phyloP scores from a whole-genome alignment of 1,140 invertebrate genomes.

The Episyrphus balteatus region DNA sequence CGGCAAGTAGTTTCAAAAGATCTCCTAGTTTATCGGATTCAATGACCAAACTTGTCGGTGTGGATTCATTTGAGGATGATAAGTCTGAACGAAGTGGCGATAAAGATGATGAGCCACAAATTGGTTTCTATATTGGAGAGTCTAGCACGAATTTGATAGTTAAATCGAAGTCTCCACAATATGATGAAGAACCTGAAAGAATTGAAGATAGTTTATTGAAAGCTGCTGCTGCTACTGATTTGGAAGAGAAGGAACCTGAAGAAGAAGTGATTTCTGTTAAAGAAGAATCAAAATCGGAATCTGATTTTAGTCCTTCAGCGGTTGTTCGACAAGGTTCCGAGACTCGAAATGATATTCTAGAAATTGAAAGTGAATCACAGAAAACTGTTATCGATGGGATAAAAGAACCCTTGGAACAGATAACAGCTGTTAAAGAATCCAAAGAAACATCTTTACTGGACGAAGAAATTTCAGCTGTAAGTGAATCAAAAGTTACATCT shows the following conservation, averaged over 20 bases:
- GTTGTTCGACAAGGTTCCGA: slow-evolving; percentile 29
- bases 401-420: slow-evolving; percentile 8
- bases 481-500: no score
- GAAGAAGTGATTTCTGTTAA: neutral
- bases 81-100: slow-evolving; percentile 26
- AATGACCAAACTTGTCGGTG: slow-evolving; percentile 17
- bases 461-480: no score
- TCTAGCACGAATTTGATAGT: slow-evolving; percentile 32
- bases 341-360: slow-evolving; percentile 29
- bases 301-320: neutral
- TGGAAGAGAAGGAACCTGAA: neutral
- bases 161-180: slow-evolving; percentile 23
- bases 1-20: neutral
- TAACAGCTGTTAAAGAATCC: slow-evolving; percentile 20
- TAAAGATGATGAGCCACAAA: slow-evolving; percentile 15
- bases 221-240: neutral
- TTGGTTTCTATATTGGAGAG: slow-evolving; percentile 35
- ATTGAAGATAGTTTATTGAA: neutral
- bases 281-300: neutral
- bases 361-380: slow-evolving; percentile 14
- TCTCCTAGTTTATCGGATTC: neutral
- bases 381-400: no score
- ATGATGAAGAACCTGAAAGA: slow-evolving; percentile 13
- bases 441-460: slow-evolving; percentile 13
- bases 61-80: slow-evolving; percentile 27